Conservation (phyloP, 2,797 vertebrate genomes). For the Euphonia xanthogaster region DNA sequence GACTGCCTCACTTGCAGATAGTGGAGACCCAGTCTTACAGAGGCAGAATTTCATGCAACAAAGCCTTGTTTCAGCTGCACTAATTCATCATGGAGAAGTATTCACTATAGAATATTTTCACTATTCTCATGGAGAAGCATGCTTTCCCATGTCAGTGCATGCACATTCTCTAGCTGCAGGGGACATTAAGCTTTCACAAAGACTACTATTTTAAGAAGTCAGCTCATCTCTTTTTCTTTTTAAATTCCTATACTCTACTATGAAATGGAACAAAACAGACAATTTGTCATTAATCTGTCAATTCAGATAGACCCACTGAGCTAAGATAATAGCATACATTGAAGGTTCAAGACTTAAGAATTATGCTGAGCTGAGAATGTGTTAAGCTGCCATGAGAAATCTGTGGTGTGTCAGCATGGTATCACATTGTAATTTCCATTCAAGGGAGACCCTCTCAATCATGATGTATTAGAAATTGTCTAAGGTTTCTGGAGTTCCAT, state of each 20-base stretch:
- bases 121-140: not conserved
- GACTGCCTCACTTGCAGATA: not conserved
- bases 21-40: not conserved
- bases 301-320: not conserved
- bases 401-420: not conserved
- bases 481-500: not conserved
- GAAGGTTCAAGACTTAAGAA: not conserved
- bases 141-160: not conserved
- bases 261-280: slow-evolving; percentile 10
- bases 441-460: not conserved
- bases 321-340: not conserved
- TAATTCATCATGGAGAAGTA: not conserved
- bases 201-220: not conserved
- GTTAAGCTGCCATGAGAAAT: not conserved
- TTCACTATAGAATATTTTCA: not conserved
- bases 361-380: not conserved
- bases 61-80: not conserved
- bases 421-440: not conserved
- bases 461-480: not conserved
- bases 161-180: not conserved
- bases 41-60: not conserved
- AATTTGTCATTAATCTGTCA: slow-evolving; percentile 46
- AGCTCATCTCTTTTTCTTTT: not conserved
- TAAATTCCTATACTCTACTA: not conserved
- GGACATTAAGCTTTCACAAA: not conserved